Evolutionary conservation across 2,888 invertebrate genomes (phyloP), one percentile per base, ranked within the genome.

Genomic region (Megamerina dolium): DNA sequence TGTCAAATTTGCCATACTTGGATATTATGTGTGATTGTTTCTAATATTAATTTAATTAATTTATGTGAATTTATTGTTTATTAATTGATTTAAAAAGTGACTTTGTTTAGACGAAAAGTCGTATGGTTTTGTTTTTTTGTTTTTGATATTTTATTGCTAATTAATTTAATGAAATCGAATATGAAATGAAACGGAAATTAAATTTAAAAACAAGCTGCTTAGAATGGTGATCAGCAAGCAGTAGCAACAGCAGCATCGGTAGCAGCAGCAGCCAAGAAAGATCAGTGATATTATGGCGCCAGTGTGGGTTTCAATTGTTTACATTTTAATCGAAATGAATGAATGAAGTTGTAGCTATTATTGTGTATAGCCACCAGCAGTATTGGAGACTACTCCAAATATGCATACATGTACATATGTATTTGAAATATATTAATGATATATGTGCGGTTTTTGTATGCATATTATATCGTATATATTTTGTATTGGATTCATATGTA

Each of bases 121-220:
- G n/a, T n/a, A n/a, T n/a, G n/a, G n/a, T n/a, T n/a, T n/a, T n/a
- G n/a, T n/a, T n/a, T n/a, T n/a, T n/a, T 53, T 46, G 36, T 43
- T 49, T 50, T 50, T 50, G n/a, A n/a, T 47, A 48, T 46, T 47
- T 49, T 41, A 33, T 45, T 23, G 37, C 55, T 54, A 60, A 57
- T 61, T 64, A 60, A 61, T 66, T 66, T 64, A 58, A 56, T 55
- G 55, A 56, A 56, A 59, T 58, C 51, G n/a, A n/a, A n/a, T 45
- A 43, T 48, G 42, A 50, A 48, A 41, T 63, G 64, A 66, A 65
- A 63, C 67, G 65, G 65, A 65, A 67, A 67, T 63, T 64, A 64
- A 60, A 59, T 61, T 61, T 57, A 53, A 57, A 60, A 60, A 60
- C 55, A 57, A 63, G n/a, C 57, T 56, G 52, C 54, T 53, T 43